Percentiles rank a stretch among this genome's conserved stretches.
Conservation (phyloP, 2,113 vertebrate species). For the Dunckerocampus dactyliophorus region DNA sequence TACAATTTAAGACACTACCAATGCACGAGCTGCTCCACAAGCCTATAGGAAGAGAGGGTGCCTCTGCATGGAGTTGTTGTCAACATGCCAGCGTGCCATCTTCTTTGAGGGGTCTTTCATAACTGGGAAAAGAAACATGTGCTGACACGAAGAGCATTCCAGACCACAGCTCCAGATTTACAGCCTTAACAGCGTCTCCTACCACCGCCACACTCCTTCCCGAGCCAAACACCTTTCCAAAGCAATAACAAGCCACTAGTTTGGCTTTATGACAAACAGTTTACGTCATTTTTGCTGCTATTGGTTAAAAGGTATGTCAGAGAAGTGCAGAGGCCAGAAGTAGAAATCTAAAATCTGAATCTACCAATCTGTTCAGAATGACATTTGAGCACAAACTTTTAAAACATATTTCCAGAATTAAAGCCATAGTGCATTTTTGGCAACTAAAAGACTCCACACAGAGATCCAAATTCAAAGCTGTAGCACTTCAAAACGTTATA, state of each 20-base stretch:
- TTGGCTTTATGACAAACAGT: conserved; percentile 5
- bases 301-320: background rate
- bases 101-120: conserved; percentile 75
- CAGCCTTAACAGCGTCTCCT: conserved; percentile 45
- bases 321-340: too few species aligned
- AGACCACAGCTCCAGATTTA: conserved; percentile 65
- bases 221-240: conserved; percentile 19
- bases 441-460: too few species aligned
- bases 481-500: too few species aligned
- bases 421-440: too few species aligned
- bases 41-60: conserved; percentile 25
- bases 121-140: conserved; percentile 64
- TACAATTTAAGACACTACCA: background rate
- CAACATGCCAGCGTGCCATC: conserved; percentile 50
- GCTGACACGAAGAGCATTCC: conserved; percentile 74
- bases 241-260: conserved; percentile 4
- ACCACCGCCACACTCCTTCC: conserved; percentile 38
- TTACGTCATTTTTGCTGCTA: conserved; percentile 13
- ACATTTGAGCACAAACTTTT: too few species aligned
- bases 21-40: background rate
- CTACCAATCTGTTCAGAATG: too few species aligned
- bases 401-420: too few species aligned
- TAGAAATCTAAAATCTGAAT: too few species aligned
- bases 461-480: too few species aligned
- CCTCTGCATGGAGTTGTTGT: conserved; percentile 40